phyloP scores from a whole-genome alignment of 2,888 invertebrate genomes.

The Herminia tarsipennalis region DNA sequence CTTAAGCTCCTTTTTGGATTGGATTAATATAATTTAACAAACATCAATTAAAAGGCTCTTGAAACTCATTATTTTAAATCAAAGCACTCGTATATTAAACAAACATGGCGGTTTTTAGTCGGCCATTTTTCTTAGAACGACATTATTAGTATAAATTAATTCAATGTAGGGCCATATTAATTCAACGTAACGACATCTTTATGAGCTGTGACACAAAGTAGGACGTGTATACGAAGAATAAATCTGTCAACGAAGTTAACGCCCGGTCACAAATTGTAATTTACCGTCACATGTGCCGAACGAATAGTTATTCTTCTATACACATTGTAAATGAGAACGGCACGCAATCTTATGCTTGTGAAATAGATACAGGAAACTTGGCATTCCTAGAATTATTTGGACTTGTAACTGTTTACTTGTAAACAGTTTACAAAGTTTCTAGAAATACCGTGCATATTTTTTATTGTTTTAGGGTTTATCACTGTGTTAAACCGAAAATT shows the following conservation, averaged over 20 bases:
- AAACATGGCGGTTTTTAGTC: conserved; percentile 22
- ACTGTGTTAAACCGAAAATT: no score
- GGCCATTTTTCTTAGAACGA: conserved; percentile 47
- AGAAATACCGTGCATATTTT: no score
- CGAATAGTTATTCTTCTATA: conserved; percentile 54
- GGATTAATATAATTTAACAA: no score
- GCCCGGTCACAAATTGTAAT: conserved; percentile 79
- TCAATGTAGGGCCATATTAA: conserved; percentile 69
- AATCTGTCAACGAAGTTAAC: conserved; percentile 77
- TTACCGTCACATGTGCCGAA: conserved; percentile 67
- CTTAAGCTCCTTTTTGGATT: neutral
- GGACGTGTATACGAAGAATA: conserved; percentile 76
- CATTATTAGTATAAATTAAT: conserved; percentile 68
- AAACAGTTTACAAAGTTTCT: no score
- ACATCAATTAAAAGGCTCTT: no score
- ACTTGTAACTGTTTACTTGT: no score
- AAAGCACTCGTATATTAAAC: neutral
- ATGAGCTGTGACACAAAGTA: conserved; percentile 79
- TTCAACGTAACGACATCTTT: conserved; percentile 78
- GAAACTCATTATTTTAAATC: neutral
- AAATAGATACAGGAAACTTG: no score
- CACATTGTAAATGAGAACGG: conserved; percentile 24
- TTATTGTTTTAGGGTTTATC: no score
- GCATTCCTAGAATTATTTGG: no score
- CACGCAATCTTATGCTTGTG: neutral